These are phyloP conservation scores for Propsilocerus akamusi DNA, from an alignment of 1,140 invertebrate species.

Conservation along the genomic window DNA sequence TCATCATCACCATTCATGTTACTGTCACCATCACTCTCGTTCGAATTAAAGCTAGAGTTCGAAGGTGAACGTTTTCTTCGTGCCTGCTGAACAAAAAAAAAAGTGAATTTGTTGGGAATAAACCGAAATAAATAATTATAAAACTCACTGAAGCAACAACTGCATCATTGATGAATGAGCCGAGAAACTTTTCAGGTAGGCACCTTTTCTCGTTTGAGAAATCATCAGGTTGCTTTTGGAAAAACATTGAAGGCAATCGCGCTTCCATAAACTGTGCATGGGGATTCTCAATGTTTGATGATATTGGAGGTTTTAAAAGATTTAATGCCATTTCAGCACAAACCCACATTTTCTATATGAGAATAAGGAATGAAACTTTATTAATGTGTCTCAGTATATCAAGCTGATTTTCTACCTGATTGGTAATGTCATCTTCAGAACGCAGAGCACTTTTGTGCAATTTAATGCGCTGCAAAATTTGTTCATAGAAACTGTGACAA, in stretches of 20 bases:
- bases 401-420: background rate
- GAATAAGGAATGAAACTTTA: background rate
- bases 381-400: background rate
- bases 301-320: background rate
- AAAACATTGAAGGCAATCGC: background rate
- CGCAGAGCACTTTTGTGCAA: background rate
- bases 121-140: background rate
- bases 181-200: background rate
- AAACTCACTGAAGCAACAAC: background rate
- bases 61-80: background rate
- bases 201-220: background rate
- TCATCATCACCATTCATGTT: background rate
- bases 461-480: background rate
- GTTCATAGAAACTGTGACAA: background rate
- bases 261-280: background rate
- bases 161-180: background rate
- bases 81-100: background rate
- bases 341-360: background rate
- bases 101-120: background rate
- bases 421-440: background rate
- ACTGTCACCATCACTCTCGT: background rate
- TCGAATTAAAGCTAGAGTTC: no score
- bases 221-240: background rate
- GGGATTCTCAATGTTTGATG: background rate
- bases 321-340: background rate